Conservation (phyloP, 2,797 vertebrate genomes). For the Setipinna tenuifilis region DNA sequence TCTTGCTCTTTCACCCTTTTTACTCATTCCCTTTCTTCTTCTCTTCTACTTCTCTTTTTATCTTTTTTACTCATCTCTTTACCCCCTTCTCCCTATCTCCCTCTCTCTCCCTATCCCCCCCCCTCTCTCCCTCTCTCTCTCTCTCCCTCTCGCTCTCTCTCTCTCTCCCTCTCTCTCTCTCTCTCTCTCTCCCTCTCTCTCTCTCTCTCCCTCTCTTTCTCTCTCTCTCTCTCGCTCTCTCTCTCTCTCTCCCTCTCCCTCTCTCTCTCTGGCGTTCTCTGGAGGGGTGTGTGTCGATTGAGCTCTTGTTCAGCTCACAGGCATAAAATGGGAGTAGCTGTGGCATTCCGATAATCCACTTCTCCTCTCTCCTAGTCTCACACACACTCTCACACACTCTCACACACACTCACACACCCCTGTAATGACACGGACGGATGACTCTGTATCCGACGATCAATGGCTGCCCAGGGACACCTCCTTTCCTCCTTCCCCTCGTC, state of each 20-base stretch:
- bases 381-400: neutral
- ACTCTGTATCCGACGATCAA: conserved; percentile 61
- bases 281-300: neutral
- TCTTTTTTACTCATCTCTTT: neutral
- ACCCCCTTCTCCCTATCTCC: neutral
- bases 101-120: neutral
- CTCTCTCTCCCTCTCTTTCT: neutral
- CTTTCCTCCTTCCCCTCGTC: conserved; percentile 48
- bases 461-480: conserved; percentile 58
- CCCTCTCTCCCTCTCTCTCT: neutral
- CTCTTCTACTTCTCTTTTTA: neutral
- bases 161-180: neutral
- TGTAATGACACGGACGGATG: conserved; percentile 68
- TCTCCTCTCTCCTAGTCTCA: neutral
- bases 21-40: conserved; percentile 10
- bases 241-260: neutral
- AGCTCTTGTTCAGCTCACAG: neutral
- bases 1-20: neutral
- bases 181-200: neutral
- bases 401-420: conserved; percentile 41
- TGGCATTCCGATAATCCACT: conserved; percentile 1
- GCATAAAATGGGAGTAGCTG: neutral
- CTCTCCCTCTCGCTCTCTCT: neutral
- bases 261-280: neutral
- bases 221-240: neutral